Conservation (phyloP, 2,113 vertebrate species). For the Macquaria australasica region DNA sequence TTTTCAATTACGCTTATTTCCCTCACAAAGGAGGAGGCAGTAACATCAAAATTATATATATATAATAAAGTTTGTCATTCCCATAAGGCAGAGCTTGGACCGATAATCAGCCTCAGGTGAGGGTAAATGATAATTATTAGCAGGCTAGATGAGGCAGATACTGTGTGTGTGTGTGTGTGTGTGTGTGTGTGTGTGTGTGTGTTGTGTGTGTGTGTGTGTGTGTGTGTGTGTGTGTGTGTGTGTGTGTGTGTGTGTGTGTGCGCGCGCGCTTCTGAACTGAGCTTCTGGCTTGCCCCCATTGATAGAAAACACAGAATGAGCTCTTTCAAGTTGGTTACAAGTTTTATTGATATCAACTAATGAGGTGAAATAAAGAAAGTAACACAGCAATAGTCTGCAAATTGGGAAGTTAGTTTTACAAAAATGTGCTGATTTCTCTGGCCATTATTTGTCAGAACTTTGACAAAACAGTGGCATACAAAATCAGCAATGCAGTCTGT, state of each 20-base stretch:
- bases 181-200: slow-evolving; percentile 11
- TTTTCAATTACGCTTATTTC: neutral
- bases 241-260: slow-evolving; percentile 12
- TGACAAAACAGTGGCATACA: neutral
- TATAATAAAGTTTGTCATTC: too few relatives aligned
- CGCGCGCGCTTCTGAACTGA: too few relatives aligned
- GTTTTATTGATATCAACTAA: slow-evolving; percentile 43
- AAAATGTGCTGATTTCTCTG: slow-evolving; percentile 2
- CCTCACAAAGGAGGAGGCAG: neutral
- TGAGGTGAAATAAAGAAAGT: slow-evolving; percentile 30
- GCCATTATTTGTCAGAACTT: slow-evolving; percentile 24
- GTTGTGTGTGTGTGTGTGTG: slow-evolving; percentile 12
- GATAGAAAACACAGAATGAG: neutral
- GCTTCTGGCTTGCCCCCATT: neutral
- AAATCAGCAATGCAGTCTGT: neutral
- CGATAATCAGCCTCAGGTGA: too few relatives aligned
- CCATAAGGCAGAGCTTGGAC: too few relatives aligned
- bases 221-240: slow-evolving; percentile 19
- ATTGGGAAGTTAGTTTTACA: slow-evolving; percentile 18
- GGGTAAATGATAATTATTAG: slow-evolving; percentile 11
- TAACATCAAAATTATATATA: neutral
- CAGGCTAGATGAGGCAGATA: slow-evolving; percentile 15
- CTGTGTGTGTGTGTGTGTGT: slow-evolving; percentile 15
- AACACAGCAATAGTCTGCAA: slow-evolving; percentile 23
- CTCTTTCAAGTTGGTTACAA: slow-evolving; percentile 5